Evolutionary conservation across 2,797 vertebrate genomes (phyloP), one percentile per base, ranked within the genome.

Genomic region (Cuculus canorus): DNA sequence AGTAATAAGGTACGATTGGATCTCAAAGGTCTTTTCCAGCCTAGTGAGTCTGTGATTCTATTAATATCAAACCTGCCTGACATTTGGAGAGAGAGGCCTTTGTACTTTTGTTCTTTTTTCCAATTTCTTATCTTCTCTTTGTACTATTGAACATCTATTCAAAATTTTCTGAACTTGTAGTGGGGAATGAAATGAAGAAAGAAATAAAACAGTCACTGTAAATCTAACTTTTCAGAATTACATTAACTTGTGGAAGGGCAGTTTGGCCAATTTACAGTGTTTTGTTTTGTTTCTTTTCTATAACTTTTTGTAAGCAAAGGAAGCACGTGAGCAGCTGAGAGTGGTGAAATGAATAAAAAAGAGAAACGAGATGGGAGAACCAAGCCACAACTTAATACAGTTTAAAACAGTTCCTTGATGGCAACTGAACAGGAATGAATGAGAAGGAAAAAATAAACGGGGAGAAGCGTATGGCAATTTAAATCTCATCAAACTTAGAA

Each of bases 51-150:
- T 39, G 13, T 39, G 39, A 39, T 39, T 39, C 39, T 45, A 45
- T 45, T 45, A 45, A 45, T 45, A 45, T 45, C 43, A 45, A 45
- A 45, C 43, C 6, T 45, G 14, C 43, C 43, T 45, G 43, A 45
- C 43, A 45, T 45, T 45, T 45, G 17, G 43, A 45, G 43, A 45
- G 43, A 45, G 4, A 15, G 2, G 1, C 5, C 10, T 54, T 82
- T 8, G 13, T 57, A 3, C 6, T 7, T 82, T 77, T 35, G 3
- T 1, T 0, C 0, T 1, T 72, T 82, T 69, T 3, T 7, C 8
- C 5, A 0, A 0, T 17, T 39, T 68, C 88, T 72, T 37, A 25
- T 35, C 5, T 87, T 70, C 11, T 76, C 13, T 64, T 90, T 79
- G 23, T 63, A 23, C 6, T 65, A 13, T 7, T 63, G 56, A 73